phyloP scores from a whole-genome alignment of 2,113 vertebrate species.

The Oxyruncus cristatus region DNA sequence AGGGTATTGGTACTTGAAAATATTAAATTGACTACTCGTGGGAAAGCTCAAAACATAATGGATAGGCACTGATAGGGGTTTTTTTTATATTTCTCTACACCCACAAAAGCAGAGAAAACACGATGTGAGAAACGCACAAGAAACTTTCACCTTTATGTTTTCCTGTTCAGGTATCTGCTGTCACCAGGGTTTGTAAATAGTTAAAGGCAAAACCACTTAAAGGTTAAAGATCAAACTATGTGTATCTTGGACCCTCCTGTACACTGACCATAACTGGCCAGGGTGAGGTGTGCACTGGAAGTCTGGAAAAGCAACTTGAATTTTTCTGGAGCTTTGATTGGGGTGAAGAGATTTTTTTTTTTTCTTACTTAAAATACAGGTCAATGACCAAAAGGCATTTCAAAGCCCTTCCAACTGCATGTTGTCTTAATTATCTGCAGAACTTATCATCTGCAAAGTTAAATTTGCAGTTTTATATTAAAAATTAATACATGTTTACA shows the following conservation, averaged over 20 bases:
- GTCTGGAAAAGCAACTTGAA: not conserved
- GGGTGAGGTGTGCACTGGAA: not conserved
- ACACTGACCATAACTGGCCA: no score
- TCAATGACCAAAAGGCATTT: not conserved
- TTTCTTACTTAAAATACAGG: not conserved
- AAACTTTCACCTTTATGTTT: not conserved
- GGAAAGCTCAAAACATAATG: not conserved
- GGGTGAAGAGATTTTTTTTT: not conserved
- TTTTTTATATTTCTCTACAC: not conserved
- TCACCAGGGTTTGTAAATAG: not conserved
- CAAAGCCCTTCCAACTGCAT: not conserved
- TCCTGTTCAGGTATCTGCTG: not conserved
- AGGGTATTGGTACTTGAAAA: slow-evolving; percentile 37
- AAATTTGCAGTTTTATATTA: not conserved
- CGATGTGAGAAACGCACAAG: not conserved
- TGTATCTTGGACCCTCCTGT: not conserved
- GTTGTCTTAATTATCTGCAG: not conserved
- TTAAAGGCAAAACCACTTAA: not conserved
- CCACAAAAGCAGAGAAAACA: not conserved
- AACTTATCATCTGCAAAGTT: not conserved
- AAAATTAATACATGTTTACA: not conserved
- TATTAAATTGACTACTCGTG: slow-evolving; percentile 22
- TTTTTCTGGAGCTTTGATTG: not conserved
- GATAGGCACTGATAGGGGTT: not conserved
- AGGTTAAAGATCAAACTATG: not conserved